Percentiles rank a stretch among this genome's conserved stretches.
These are phyloP conservation scores for Morone saxatilis DNA, from an alignment of 2,113 vertebrate species.

Conservation along the genomic window DNA sequence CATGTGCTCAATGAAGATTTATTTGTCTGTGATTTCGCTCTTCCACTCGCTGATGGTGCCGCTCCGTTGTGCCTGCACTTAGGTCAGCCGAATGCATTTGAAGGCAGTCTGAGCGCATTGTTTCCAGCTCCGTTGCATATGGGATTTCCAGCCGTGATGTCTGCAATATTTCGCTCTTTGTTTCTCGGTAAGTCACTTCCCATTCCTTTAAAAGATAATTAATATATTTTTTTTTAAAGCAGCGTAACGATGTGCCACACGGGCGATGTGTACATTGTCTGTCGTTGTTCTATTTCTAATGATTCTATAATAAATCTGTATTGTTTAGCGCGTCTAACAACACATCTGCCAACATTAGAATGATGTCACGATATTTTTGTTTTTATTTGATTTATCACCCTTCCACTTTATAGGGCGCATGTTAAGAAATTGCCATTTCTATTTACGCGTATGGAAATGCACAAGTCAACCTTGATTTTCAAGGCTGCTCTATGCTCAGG, in stretches of 20 bases:
- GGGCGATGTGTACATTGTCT: neutral
- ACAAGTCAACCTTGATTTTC: slow-evolving; percentile 6
- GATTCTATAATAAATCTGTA: neutral
- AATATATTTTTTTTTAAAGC: neutral
- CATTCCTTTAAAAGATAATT: slow-evolving; percentile 21
- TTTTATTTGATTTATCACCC: neutral
- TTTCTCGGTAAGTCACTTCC: slow-evolving; percentile 84
- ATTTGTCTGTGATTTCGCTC: slow-evolving; percentile 52
- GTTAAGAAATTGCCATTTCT: neutral
- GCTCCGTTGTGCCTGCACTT: slow-evolving; percentile 71
- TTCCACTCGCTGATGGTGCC: slow-evolving; percentile 65
- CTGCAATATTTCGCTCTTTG: slow-evolving; percentile 81
- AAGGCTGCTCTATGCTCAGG: neutral
- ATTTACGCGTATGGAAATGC: neutral
- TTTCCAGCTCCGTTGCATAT: slow-evolving; percentile 74
- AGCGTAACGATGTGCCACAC: no score
- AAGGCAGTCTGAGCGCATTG: slow-evolving; percentile 78
- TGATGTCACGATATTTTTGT: slow-evolving; percentile 74
- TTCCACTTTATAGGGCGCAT: neutral
- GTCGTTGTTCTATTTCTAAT: neutral
- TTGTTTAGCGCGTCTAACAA: slow-evolving; percentile 15
- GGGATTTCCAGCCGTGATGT: slow-evolving; percentile 86
- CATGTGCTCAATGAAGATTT: slow-evolving; percentile 69
- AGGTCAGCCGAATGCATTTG: slow-evolving; percentile 72
- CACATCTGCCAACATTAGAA: slow-evolving; percentile 36